phyloP scores from a whole-genome alignment of 2,797 vertebrate species.

The Bovichtus diacanthus region DNA sequence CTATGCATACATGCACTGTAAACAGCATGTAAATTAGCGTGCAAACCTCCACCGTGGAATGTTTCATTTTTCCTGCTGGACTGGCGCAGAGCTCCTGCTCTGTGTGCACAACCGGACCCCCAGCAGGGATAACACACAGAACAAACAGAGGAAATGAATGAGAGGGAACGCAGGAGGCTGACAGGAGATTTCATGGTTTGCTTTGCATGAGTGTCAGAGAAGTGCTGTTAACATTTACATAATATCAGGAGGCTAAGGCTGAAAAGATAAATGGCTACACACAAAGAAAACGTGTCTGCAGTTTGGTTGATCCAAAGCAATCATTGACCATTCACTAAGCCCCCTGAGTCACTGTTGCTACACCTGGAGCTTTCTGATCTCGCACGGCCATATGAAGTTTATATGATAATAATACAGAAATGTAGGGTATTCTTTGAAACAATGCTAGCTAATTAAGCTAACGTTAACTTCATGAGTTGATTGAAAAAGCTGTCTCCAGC shows the following conservation, averaged over 20 bases:
- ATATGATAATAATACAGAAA: background rate
- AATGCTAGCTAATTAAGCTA: background rate
- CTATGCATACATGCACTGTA: background rate
- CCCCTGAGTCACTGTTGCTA: background rate
- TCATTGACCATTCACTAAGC: background rate
- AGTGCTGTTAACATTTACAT: background rate
- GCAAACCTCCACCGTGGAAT: constrained; percentile 1
- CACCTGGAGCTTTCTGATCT: background rate
- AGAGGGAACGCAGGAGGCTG: background rate
- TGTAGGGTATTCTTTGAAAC: background rate
- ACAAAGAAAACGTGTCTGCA: background rate
- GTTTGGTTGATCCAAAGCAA: background rate
- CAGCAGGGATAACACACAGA: background rate
- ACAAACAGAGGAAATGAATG: background rate
- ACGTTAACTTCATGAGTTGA: background rate
- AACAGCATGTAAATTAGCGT: constrained; percentile 24
- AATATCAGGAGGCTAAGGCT: background rate
- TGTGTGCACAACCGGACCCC: background rate
- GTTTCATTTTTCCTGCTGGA: background rate
- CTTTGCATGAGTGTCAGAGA: background rate
- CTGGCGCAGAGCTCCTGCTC: background rate
- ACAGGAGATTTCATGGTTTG: background rate
- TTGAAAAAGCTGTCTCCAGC: no score
- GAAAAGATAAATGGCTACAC: background rate
- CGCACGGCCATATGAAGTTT: no score